Conservation (phyloP, 1,140 invertebrate species). For the Kradibia gibbosae region DNA sequence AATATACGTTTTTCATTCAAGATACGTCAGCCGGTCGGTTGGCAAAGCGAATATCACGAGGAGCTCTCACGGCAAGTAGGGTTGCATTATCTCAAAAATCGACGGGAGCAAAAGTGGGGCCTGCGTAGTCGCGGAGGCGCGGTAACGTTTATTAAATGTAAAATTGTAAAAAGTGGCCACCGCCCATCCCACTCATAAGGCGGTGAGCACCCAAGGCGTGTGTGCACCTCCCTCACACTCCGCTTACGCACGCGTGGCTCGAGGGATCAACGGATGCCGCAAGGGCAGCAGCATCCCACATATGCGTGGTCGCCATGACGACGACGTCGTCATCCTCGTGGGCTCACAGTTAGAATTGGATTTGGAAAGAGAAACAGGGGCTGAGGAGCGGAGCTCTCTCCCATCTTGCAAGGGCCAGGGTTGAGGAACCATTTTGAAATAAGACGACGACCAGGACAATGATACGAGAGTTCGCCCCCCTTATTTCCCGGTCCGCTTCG, state of each 20-base stretch:
- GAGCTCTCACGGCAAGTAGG: too few species aligned
- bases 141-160: neutral
- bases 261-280: slow-evolving; percentile 23
- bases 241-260: slow-evolving; percentile 6
- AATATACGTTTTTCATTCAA: too few species aligned
- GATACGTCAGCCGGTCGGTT: too few species aligned
- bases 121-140: neutral
- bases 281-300: slow-evolving; percentile 15
- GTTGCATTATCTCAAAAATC: too few species aligned
- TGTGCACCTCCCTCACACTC: neutral
- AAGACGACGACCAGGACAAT: neutral
- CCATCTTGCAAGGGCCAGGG: neutral
- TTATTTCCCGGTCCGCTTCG: neutral
- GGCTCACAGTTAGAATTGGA: neutral
- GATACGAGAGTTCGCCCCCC: neutral
- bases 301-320: slow-evolving; percentile 34
- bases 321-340: neutral
- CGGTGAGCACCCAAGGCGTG: neutral
- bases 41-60: too few species aligned
- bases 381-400: neutral
- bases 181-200: neutral
- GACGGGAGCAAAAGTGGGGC: neutral
- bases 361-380: neutral
- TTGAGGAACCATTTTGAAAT: slow-evolving; percentile 39
- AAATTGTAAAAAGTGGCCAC: neutral